Evolutionary conservation across 2,113 vertebrate genomes (phyloP).

Genomic region (Ophthalmolycus amberensis): DNA sequence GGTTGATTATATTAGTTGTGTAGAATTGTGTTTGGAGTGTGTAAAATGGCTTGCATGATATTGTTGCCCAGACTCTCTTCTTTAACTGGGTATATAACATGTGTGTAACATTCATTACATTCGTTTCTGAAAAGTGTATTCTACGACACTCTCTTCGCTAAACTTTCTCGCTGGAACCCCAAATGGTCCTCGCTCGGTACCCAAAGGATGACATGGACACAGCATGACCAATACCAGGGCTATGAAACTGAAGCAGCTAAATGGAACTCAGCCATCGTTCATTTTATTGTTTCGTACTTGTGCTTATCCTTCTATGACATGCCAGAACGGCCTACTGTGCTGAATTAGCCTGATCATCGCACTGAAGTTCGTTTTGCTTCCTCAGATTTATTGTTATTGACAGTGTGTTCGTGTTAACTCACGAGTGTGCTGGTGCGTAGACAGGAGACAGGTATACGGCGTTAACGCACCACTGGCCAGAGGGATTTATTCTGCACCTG

Average conservation of each 20-base stretch:
- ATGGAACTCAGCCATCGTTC: neutral
- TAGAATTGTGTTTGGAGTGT: too few species aligned
- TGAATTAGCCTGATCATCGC: neutral
- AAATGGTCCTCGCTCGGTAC: too few species aligned
- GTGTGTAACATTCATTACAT: too few species aligned
- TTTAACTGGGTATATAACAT: too few species aligned
- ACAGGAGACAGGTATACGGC: too few species aligned
- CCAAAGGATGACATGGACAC: neutral
- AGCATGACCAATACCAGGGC: neutral
- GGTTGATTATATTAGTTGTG: too few species aligned
- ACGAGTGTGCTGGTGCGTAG: neutral
- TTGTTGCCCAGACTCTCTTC: too few species aligned
- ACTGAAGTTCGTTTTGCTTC: neutral
- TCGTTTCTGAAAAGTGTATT: too few species aligned
- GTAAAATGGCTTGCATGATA: too few species aligned
- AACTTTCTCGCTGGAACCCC: too few species aligned
- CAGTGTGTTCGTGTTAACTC: neutral
- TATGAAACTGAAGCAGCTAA: neutral
- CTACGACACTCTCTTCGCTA: too few species aligned
- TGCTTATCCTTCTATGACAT: neutral
- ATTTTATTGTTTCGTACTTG: neutral
- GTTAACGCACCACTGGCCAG: neutral
- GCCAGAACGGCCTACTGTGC: neutral
- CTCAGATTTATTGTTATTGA: neutral
- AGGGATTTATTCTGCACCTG: neutral